These are phyloP conservation scores for Hybos culiciformis DNA, from an alignment of 2,888 invertebrate species.

Conservation along the genomic window DNA sequence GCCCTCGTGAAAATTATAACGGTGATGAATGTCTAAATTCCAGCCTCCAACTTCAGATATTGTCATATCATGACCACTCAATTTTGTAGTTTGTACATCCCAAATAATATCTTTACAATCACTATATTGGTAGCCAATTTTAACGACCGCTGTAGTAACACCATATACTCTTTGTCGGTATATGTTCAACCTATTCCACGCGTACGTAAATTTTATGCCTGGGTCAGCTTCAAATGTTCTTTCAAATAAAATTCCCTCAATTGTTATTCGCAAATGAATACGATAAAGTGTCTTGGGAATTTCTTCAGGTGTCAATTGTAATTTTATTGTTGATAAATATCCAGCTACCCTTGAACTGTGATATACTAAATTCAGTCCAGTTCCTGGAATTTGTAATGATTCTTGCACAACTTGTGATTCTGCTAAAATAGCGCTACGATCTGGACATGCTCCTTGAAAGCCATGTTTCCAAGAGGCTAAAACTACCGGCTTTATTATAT, in stretches of 20 bases:
- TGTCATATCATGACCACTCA: conserved; percentile 93
- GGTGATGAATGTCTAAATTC: conserved; percentile 95
- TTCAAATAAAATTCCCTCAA: conserved; percentile 88
- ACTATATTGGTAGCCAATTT: conserved; percentile 92
- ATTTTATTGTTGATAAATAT: conserved; percentile 81
- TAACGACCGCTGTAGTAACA: conserved; percentile 84
- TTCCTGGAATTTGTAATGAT: conserved; percentile 85
- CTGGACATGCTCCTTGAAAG: conserved; percentile 88
- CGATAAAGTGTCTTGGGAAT: conserved; percentile 68
- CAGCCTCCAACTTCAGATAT: conserved; percentile 95
- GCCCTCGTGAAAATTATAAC: conserved; percentile 96
- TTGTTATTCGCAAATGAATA: conserved; percentile 85
- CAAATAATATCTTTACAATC: conserved; percentile 88
- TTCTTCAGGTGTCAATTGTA: conserved; percentile 75
- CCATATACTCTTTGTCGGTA: conserved; percentile 95
- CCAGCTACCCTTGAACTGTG: conserved; percentile 91
- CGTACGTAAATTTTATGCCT: conserved; percentile 90
- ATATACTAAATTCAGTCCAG: conserved; percentile 89
- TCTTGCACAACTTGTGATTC: conserved; percentile 93
- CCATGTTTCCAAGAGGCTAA: conserved; percentile 90
- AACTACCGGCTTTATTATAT: conserved; percentile 84
- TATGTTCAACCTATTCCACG: conserved; percentile 93
- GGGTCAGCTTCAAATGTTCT: conserved; percentile 93
- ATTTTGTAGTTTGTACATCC: conserved; percentile 88
- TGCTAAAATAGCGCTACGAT: conserved; percentile 76